Conservation (phyloP, 37 sponge, comb jelly and placozoan genomes). For the Chondrilla cf. caribensis region DNA sequence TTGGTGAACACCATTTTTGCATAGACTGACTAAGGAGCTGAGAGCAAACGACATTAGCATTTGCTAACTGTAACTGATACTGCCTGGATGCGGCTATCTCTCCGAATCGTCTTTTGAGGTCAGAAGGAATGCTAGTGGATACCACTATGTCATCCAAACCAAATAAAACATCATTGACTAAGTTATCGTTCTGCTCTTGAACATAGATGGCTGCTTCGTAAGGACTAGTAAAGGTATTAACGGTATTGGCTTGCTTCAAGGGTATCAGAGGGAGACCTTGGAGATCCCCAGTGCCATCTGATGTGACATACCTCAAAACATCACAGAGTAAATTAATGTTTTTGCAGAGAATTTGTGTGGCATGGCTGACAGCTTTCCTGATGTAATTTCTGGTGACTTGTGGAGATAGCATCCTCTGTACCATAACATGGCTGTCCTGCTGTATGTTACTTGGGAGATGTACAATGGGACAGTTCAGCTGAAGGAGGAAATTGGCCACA, state of each 20-base stretch:
- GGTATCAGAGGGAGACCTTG: conserved; percentile 39
- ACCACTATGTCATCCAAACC: neutral
- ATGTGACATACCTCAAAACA: conserved; percentile 25
- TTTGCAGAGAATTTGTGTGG: neutral
- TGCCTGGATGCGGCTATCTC: neutral
- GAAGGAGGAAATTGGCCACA: conserved; percentile 18
- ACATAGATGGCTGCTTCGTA: neutral
- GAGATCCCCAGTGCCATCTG: neutral
- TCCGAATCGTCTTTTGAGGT: neutral
- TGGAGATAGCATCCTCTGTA: conserved; percentile 26
- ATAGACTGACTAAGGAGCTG: conserved; percentile 28
- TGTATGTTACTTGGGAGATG: conserved; percentile 28
- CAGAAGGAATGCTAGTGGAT: neutral
- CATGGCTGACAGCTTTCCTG: neutral
- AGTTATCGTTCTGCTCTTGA: neutral
- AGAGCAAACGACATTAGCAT: conserved; percentile 9
- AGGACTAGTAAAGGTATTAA: neutral
- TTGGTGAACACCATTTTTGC: conserved; percentile 18
- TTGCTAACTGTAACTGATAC: conserved; percentile 10
- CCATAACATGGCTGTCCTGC: neutral
- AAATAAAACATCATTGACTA: neutral
- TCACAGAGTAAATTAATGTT: conserved; percentile 14
- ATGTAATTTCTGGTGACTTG: neutral
- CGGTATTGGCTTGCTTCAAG: neutral
- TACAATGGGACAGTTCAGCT: conserved; percentile 23